phyloP scores from a whole-genome alignment of 37 sponge, comb jelly and placozoan genomes.

The Haliclona indistincta region DNA sequence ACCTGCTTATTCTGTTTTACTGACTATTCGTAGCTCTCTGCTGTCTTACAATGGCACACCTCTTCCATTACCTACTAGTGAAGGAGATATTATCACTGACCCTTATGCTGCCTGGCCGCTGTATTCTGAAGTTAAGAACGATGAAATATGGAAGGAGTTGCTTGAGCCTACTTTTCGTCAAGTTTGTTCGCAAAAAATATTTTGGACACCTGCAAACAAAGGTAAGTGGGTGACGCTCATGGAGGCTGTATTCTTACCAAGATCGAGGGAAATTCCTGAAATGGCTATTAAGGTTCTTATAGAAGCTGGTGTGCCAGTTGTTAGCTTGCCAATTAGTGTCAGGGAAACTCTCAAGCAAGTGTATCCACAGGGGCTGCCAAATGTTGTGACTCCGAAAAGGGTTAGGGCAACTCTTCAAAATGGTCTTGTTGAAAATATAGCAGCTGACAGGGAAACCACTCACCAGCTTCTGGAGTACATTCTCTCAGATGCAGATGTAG shows the following conservation, averaged over 20 bases:
- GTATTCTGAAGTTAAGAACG: conserved; percentile 8
- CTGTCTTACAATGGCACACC: conserved; percentile 18
- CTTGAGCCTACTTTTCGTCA: conserved; percentile 16
- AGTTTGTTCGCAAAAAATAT: not conserved
- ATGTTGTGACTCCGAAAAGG: conserved; percentile 21
- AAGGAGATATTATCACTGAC: conserved; percentile 20
- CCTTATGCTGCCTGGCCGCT: conserved; percentile 62
- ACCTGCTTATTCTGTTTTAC: conserved; percentile 48
- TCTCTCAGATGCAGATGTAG: conserved; percentile 22
- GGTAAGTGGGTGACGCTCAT: conserved; percentile 45
- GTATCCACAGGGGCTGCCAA: too few species aligned
- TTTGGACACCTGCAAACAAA: conserved; percentile 50
- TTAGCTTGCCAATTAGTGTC: conserved; percentile 33
- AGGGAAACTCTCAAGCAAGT: conserved; percentile 27
- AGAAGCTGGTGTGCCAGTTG: conserved; percentile 12
- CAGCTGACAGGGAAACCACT: not conserved
- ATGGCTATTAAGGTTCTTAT: conserved; percentile 19
- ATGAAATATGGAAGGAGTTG: conserved; percentile 37
- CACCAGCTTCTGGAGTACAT: conserved; percentile 21
- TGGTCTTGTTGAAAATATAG: not conserved
- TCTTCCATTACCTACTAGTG: not conserved
- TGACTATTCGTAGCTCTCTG: conserved; percentile 25
- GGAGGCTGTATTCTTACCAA: conserved; percentile 33
- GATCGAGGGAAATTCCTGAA: not conserved
- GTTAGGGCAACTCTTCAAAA: conserved; percentile 10